Conservation (phyloP, 2,113 vertebrate genomes). For the Madoqua kirkii region DNA sequence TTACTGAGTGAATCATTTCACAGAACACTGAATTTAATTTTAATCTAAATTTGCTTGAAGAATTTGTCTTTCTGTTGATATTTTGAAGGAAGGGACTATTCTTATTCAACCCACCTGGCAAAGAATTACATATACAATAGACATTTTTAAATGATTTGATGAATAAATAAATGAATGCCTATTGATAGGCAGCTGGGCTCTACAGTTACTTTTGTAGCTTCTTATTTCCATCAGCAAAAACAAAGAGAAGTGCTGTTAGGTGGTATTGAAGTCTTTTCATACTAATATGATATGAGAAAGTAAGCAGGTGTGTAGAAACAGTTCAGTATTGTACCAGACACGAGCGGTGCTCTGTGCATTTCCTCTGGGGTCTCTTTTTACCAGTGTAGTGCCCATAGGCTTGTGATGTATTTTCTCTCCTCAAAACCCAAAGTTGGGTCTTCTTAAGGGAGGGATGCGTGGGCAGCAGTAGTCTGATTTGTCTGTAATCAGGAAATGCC, state of each 20-base stretch:
- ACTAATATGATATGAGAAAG: neutral
- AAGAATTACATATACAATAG: neutral
- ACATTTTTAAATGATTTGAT: constrained; percentile 3
- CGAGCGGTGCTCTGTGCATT: neutral
- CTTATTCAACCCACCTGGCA: neutral
- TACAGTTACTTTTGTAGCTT: neutral
- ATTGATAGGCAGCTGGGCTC: neutral
- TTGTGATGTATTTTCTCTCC: neutral
- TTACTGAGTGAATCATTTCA: neutral
- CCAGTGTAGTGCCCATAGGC: too few relatives aligned
- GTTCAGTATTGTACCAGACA: neutral
- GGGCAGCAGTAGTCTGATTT: neutral
- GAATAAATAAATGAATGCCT: neutral
- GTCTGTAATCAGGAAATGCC: neutral
- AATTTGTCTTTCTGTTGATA: neutral
- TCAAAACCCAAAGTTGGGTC: neutral
- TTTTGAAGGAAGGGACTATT: neutral
- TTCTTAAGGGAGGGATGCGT: neutral
- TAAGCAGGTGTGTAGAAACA: neutral
- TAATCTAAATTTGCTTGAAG: neutral
- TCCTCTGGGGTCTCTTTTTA: neutral
- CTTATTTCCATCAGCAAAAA: neutral
- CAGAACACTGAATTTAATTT: neutral
- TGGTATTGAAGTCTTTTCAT: neutral
- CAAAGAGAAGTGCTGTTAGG: neutral